Conservation (phyloP, 2,113 vertebrate species). For the Rhizomys pruinosus region DNA sequence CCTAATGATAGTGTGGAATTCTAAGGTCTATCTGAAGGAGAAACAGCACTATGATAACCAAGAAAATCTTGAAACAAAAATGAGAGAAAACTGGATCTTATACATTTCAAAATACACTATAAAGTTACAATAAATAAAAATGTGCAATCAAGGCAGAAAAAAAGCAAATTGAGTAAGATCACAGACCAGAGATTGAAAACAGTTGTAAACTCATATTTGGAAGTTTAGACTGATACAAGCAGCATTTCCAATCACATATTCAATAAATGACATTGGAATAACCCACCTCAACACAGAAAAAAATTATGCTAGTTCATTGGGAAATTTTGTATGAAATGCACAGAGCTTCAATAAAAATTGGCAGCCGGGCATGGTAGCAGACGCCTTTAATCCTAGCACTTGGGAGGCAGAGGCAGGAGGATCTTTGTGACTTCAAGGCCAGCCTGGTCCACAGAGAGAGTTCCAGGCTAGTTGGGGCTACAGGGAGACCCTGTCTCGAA, state of each 20-base stretch:
- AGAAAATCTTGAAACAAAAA: constrained; percentile 23
- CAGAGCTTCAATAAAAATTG: no score
- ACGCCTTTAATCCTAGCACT: no score
- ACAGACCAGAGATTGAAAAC: neutral
- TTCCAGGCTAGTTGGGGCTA: no score
- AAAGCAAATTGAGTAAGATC: neutral
- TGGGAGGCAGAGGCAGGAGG: no score
- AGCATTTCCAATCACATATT: neutral
- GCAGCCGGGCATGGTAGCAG: no score
- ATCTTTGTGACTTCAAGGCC: no score
- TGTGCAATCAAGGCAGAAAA: neutral
- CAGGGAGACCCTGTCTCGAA: no score
- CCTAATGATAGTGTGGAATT: neutral
- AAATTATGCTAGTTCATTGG: no score
- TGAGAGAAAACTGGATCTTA: constrained; percentile 1
- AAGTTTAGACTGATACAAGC: neutral
- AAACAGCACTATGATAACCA: neutral
- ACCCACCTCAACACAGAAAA: neutral
- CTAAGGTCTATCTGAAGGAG: neutral
- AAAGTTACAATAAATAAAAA: neutral
- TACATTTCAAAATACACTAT: neutral
- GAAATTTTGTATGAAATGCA: no score
- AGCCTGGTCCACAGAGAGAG: no score
- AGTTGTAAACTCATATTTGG: neutral
- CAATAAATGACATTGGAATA: neutral